A percentile compares a stretch with the other conserved stretches of the same genome.
These are phyloP conservation scores for Pithys albifrons DNA, from an alignment of 2,113 vertebrate species.

Conservation along the genomic window DNA sequence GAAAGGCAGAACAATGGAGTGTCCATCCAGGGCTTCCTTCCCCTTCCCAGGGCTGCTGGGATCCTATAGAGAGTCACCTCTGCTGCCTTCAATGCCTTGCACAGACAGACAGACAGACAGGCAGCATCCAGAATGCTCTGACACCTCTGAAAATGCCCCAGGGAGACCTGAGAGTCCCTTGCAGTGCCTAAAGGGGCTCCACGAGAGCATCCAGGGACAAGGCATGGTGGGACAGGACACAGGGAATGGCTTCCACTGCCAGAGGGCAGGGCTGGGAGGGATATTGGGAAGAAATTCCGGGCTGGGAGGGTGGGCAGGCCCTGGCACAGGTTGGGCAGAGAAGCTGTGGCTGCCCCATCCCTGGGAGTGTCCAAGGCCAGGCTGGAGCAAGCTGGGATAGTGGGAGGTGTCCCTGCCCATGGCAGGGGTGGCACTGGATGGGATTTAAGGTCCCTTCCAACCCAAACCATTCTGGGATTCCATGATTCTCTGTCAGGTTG, in stretches of 20 bases:
- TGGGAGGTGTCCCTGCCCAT: neutral
- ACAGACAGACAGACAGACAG: neutral
- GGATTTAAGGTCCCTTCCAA: neutral
- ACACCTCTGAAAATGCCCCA: neutral
- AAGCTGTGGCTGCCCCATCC: neutral
- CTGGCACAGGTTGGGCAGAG: neutral
- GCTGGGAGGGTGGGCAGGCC: accelerated
- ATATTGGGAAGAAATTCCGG: accelerated
- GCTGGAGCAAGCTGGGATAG: neutral
- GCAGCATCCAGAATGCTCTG: neutral
- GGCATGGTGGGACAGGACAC: neutral
- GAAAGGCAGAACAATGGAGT: constrained; percentile 5
- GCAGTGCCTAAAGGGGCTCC: accelerated
- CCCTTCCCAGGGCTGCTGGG: neutral
- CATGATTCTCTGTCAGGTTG: no score
- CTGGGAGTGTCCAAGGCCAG: neutral
- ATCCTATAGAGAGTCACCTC: neutral
- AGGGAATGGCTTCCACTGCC: neutral
- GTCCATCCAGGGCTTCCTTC: constrained; percentile 15
- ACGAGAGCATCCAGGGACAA: neutral
- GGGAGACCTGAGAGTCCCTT: neutral
- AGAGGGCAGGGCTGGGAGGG: accelerated
- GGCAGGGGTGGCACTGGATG: neutral
- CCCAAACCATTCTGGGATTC: neutral
- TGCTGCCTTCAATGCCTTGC: accelerated